Evolutionary conservation across 2,113 vertebrate species (phyloP), one percentile per base, ranked within the genome.

Genomic region (Xerus inauris): DNA sequence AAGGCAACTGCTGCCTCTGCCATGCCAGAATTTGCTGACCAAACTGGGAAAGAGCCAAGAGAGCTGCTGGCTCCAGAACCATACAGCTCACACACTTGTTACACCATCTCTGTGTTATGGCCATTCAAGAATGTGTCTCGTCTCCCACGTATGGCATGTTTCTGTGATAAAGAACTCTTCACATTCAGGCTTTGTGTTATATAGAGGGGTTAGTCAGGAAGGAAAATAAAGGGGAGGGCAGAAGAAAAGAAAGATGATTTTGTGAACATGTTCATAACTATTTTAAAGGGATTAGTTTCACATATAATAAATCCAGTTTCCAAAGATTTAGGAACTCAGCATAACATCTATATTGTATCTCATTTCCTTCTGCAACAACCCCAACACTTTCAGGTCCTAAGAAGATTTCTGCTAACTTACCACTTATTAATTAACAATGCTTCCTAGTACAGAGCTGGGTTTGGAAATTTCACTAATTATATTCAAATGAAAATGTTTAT

Each of bases 401-500:
- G 51, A 87, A 9, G 5, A 92, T 77, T 94, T 80, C 90, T 92
- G 45, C 16, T 96, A 91, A 83, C 13, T 81, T 82, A 71, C 6
- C 45, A 54, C 73, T 75, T 90, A 79, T 17, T 42, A 87, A 96
- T 89, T 28, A 89, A 45, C 51, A 94, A 51, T 81, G 54, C 88
- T 88, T 81, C 65, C 77, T 85, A 82, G 72, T 47, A 47, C 28
- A 75, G 13, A 7, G 71, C 22, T 92, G 73, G 26, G 28, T 95
- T 96, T 94, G 67, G 89, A 95, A 95, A 13, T 12, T 57, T 65
- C 65, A 75, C 38, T 90, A 75, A 85, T 89, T 87, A 90, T 45
- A 94, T 45, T 87, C 65, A 91, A 95, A 97, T 49, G 87, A 90
- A 97, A 96, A 86, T 91, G 32, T 73, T 87, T 93, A 94, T 65